phyloP scores from a whole-genome alignment of 2,797 vertebrate genomes.

The Erpetoichthys calabaricus region DNA sequence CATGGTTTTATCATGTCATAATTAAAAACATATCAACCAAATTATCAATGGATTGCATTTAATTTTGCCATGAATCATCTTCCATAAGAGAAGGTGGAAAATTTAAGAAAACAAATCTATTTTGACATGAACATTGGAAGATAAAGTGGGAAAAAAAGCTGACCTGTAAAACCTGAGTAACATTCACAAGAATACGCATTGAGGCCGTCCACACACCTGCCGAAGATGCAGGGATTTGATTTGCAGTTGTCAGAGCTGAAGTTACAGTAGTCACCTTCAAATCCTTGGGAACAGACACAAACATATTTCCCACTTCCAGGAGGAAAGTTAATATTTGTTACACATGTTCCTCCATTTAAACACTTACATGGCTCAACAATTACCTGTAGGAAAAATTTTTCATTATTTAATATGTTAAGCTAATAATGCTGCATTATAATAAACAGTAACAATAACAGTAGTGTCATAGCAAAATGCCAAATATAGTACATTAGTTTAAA shows the following conservation, averaged over 20 bases:
- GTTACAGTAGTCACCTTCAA: slow-evolving; percentile 59
- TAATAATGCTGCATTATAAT: too few relatives aligned
- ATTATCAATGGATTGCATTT: too few relatives aligned
- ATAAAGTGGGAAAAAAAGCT: too few relatives aligned
- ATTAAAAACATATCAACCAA: too few relatives aligned
- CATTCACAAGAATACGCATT: slow-evolving; percentile 69
- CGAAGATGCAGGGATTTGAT: slow-evolving; percentile 60
- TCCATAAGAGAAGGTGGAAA: too few relatives aligned
- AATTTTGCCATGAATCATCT: too few relatives aligned
- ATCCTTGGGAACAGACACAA: slow-evolving; percentile 60
- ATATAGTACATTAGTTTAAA: too few relatives aligned
- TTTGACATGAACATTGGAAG: too few relatives aligned
- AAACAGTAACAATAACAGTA: too few relatives aligned
- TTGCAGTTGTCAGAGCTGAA: slow-evolving; percentile 55
- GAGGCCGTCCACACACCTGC: slow-evolving; percentile 54
- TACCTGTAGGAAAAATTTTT: slow-evolving; percentile 50
- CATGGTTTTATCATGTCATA: too few relatives aligned
- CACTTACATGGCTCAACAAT: slow-evolving; percentile 62
- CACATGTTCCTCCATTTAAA: slow-evolving; percentile 65
- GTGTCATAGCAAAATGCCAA: too few relatives aligned
- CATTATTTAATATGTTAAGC: background rate
- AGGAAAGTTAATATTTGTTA: slow-evolving; percentile 43
- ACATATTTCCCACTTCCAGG: slow-evolving; percentile 53
- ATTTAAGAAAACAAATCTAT: too few relatives aligned
- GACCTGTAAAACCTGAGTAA: slow-evolving; percentile 62